These are phyloP conservation scores for Hozukius guyotensis DNA, from an alignment of 2,797 vertebrate genomes.

Conservation along the genomic window DNA sequence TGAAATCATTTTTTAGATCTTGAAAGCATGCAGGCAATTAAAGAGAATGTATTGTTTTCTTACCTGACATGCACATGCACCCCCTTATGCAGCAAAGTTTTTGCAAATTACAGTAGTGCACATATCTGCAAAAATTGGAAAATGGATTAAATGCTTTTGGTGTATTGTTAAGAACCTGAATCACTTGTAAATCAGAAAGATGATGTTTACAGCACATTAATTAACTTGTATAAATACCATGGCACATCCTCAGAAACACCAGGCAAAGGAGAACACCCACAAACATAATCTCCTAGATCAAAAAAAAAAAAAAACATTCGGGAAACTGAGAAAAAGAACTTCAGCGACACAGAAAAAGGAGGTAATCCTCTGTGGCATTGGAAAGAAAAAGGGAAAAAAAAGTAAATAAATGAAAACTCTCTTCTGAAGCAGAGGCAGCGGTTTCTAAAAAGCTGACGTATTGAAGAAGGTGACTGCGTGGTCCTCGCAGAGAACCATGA, in stretches of 20 bases:
- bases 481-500: not conserved
- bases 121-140: not conserved
- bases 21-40: conserved; percentile 39
- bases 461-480: not conserved
- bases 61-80: conserved; percentile 1
- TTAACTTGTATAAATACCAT: conserved; percentile 18
- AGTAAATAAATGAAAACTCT: conserved; percentile 1
- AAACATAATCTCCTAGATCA: conserved; percentile 14
- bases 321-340: not conserved
- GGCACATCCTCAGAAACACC: not conserved
- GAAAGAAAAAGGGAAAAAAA: not conserved
- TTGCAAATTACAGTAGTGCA: not conserved
- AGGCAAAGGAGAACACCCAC: conserved; percentile 15
- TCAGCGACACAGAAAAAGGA: not conserved
- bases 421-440: not conserved
- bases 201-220: conserved; percentile 32
- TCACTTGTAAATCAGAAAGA: not conserved
- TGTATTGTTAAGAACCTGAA: conserved; percentile 3
- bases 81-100: not conserved
- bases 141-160: not conserved
- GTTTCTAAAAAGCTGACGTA: conserved; percentile 10
- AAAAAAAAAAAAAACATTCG: conserved; percentile 45
- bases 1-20: conserved; percentile 36
- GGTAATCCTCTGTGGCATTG: not conserved
- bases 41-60: conserved; percentile 4